Percentiles rank a stretch among this genome's conserved stretches.
Conservation (phyloP, 2,113 vertebrate species). For the Anser cygnoides region DNA sequence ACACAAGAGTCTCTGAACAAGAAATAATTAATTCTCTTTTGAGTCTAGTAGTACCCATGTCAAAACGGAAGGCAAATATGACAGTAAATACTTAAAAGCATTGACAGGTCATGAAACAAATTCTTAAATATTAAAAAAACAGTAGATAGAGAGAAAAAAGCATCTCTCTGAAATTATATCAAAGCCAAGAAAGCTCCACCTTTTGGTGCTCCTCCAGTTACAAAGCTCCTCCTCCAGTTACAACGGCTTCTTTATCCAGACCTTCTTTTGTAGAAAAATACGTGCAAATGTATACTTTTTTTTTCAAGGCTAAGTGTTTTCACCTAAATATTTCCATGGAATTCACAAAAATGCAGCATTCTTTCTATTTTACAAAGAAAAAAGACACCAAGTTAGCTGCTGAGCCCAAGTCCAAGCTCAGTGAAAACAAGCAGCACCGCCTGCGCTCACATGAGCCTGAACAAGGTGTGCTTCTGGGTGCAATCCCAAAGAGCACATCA, state of each 20-base stretch:
- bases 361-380: neutral
- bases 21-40: neutral
- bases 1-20: neutral
- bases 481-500: neutral
- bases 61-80: neutral
- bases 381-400: neutral
- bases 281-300: fast-evolving
- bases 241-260: neutral
- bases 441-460: neutral
- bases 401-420: neutral
- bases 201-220: no score
- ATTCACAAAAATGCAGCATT: neutral
- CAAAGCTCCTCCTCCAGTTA: neutral
- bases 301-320: neutral
- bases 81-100: neutral
- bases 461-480: fast-evolving
- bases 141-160: neutral
- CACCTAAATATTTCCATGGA: neutral
- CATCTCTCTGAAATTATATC: neutral
- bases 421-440: neutral
- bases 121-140: neutral
- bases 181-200: neutral
- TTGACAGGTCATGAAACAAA: neutral
- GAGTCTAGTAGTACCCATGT: neutral
- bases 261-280: neutral